These are phyloP conservation scores for Alca torda DNA, from an alignment of 2,797 vertebrate species.

Conservation along the genomic window DNA sequence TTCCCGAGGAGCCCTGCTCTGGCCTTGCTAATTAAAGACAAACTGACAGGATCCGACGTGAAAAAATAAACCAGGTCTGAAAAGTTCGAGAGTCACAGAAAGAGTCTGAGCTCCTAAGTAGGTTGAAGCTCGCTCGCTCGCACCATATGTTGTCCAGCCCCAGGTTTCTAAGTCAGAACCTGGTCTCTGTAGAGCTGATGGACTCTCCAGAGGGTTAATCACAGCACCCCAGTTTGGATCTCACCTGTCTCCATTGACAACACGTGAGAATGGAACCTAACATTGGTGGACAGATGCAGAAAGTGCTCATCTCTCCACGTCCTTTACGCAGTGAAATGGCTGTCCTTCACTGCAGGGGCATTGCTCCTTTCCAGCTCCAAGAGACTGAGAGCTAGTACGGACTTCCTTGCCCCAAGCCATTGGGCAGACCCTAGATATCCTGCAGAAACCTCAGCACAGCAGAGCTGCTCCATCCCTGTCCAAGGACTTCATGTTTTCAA, in stretches of 20 bases:
- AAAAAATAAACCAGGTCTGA: slow-evolving; percentile 54
- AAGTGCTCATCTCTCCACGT: fast-evolving
- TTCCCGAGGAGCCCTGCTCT: neutral
- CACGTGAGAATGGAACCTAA: fast-evolving
- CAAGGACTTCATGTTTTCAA: neutral
- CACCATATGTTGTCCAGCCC: neutral
- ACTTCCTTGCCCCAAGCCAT: neutral
- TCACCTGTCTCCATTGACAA: neutral
- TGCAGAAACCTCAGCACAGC: neutral
- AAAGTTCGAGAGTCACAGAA: slow-evolving; percentile 10
- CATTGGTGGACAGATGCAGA: fast-evolving
- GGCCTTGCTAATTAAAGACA: slow-evolving; percentile 48
- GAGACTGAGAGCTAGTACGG: neutral
- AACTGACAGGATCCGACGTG: neutral
- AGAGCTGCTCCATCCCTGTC: neutral
- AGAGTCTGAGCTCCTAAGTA: slow-evolving; percentile 2
- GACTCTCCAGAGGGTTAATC: neutral
- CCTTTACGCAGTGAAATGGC: fast-evolving
- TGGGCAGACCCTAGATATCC: neutral
- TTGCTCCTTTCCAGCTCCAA: neutral
- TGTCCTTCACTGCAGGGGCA: neutral
- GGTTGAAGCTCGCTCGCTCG: neutral
- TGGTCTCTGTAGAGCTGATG: neutral
- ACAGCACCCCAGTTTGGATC: neutral
- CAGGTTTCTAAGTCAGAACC: neutral